Evolutionary conservation across 2,888 invertebrate species (phyloP).

Genomic region (Stomorhina lunata): DNA sequence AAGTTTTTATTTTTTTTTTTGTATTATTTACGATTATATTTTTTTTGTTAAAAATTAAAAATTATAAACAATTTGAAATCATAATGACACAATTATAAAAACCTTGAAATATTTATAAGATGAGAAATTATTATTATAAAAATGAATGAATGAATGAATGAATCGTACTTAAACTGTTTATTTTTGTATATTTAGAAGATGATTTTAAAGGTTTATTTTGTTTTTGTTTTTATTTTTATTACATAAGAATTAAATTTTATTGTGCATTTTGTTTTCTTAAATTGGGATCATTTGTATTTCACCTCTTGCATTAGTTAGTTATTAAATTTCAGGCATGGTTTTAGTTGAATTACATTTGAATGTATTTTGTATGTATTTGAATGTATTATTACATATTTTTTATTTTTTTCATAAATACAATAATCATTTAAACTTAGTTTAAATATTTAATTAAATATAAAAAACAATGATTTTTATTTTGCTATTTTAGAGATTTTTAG

Average conservation of each 20-base stretch:
- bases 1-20: slow-evolving; percentile 63
- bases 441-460: slow-evolving; percentile 70
- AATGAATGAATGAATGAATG: slow-evolving; percentile 11
- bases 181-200: slow-evolving; percentile 42
- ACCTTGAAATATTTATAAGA: slow-evolving; percentile 45
- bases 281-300: slow-evolving; percentile 65
- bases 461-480: slow-evolving; percentile 69
- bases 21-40: slow-evolving; percentile 69
- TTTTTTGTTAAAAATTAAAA: slow-evolving; percentile 51
- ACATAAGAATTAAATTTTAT: slow-evolving; percentile 74
- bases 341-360: slow-evolving; percentile 70
- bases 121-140: slow-evolving; percentile 50
- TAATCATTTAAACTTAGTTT: slow-evolving; percentile 66
- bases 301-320: slow-evolving; percentile 51
- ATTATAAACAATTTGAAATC: slow-evolving; percentile 27
- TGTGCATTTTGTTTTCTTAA: slow-evolving; percentile 76
- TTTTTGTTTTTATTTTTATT: slow-evolving; percentile 70
- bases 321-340: slow-evolving; percentile 67
- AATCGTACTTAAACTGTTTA: slow-evolving; percentile 38
- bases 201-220: slow-evolving; percentile 60
- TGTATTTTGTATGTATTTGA: too few relatives aligned
- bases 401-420: slow-evolving; percentile 58
- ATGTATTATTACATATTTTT: too few relatives aligned
- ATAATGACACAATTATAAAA: slow-evolving; percentile 41
- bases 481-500: slow-evolving; percentile 68